Evolutionary conservation across 2,797 vertebrate species (phyloP).

Genomic region (Varecia variegata): DNA sequence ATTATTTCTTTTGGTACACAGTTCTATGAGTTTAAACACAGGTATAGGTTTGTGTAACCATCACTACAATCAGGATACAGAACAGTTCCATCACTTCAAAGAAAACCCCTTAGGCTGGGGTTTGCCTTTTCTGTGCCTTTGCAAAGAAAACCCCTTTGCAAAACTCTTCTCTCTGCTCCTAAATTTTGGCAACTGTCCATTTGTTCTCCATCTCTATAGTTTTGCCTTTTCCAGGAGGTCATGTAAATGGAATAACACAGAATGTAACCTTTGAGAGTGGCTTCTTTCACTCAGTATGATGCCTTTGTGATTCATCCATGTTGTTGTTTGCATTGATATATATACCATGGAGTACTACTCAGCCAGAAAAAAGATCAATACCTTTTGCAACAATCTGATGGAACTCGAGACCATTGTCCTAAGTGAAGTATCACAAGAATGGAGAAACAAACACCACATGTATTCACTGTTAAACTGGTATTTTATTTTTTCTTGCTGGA

Average conservation of each 20-base stretch:
- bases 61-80: not conserved
- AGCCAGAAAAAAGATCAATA: not conserved
- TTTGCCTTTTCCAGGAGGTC: constrained; percentile 1
- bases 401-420: not conserved
- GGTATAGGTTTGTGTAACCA: not conserved
- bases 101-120: not conserved
- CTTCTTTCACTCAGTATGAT: constrained; percentile 37
- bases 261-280: not conserved
- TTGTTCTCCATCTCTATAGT: not conserved
- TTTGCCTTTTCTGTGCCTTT: not conserved
- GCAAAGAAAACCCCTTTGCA: not conserved
- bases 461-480: not conserved
- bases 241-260: constrained; percentile 3
- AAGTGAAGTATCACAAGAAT: not conserved
- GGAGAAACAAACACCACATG: not conserved
- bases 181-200: not conserved
- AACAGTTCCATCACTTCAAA: not conserved
- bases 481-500: not conserved
- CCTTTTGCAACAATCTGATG: not conserved
- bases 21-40: constrained; percentile 34
- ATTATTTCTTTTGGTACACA: not conserved
- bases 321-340: not conserved
- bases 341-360: not conserved
- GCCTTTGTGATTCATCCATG: not conserved
- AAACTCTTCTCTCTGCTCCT: not conserved